Evolutionary conservation across 2,797 vertebrate species (phyloP).

Genomic region (Xerus rutilus): DNA sequence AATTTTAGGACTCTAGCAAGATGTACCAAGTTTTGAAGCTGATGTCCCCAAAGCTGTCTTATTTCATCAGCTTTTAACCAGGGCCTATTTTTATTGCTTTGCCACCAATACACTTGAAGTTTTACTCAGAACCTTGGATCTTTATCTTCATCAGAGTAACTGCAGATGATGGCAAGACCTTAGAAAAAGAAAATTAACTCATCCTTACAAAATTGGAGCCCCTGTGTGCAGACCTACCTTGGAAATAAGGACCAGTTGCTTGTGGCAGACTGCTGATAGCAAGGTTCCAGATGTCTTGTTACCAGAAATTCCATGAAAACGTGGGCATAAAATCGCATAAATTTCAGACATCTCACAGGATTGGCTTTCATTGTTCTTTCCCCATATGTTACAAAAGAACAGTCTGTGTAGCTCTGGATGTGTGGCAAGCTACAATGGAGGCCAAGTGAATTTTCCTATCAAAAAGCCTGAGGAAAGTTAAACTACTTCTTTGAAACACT

Average conservation of each 20-base stretch:
- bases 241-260: constrained; percentile 60
- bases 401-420: constrained; percentile 64
- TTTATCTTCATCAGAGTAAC: background rate
- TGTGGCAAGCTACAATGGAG: constrained; percentile 22
- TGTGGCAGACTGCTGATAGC: constrained; percentile 70
- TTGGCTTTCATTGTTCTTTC: constrained; percentile 73
- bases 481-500: constrained; percentile 68
- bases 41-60: background rate
- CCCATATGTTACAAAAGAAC: constrained; percentile 76
- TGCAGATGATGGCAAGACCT: background rate
- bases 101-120: background rate
- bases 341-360: constrained; percentile 65
- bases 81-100: background rate
- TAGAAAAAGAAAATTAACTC: background rate
- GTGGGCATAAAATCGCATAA: constrained; percentile 69
- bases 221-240: background rate
- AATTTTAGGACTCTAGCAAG: background rate
- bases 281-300: constrained; percentile 74
- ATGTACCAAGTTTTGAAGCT: background rate
- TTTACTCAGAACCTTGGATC: background rate
- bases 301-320: constrained; percentile 74
- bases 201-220: background rate
- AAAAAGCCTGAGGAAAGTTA: constrained; percentile 63
- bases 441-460: constrained; percentile 63
- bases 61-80: background rate